phyloP scores from a whole-genome alignment of 2,888 invertebrate genomes.

The Polietes domitor region DNA sequence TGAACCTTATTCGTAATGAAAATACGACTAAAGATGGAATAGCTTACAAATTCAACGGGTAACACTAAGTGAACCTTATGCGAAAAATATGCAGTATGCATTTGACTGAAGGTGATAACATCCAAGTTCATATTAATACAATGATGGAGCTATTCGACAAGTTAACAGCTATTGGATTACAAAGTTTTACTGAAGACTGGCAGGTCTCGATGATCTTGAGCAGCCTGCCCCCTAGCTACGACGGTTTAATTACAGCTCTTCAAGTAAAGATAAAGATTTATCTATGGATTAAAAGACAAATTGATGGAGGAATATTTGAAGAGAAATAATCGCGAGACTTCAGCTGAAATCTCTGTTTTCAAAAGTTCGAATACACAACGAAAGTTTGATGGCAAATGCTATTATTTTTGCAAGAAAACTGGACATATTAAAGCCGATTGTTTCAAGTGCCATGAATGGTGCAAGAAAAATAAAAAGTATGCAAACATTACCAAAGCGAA shows the following conservation, averaged over 20 bases:
- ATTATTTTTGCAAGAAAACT: conserved; percentile 36
- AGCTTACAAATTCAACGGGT: conserved; percentile 4
- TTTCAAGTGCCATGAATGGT: no score
- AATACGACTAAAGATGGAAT: conserved; percentile 6
- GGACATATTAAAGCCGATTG: background rate
- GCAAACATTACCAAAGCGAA: no score
- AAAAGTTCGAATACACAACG: background rate
- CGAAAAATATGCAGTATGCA: conserved; percentile 33
- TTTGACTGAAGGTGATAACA: conserved; percentile 13
- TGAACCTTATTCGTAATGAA: conserved; percentile 37
- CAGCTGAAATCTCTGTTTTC: background rate
- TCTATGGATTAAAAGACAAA: background rate
- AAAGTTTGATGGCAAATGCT: background rate
- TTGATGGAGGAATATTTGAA: conserved; percentile 20
- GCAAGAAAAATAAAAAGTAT: no score
- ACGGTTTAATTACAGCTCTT: conserved; percentile 24
- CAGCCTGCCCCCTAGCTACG: conserved; percentile 23
- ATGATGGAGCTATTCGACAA: conserved; percentile 31
- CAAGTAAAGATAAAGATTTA: background rate
- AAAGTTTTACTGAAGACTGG: conserved; percentile 37
- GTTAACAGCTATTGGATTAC: background rate
- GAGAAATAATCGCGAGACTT: background rate
- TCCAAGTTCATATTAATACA: conserved; percentile 29
- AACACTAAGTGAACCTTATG: conserved; percentile 14
- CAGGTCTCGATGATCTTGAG: no score